phyloP scores from a whole-genome alignment of 2,888 invertebrate genomes.

The Dysmachus trigonus region DNA sequence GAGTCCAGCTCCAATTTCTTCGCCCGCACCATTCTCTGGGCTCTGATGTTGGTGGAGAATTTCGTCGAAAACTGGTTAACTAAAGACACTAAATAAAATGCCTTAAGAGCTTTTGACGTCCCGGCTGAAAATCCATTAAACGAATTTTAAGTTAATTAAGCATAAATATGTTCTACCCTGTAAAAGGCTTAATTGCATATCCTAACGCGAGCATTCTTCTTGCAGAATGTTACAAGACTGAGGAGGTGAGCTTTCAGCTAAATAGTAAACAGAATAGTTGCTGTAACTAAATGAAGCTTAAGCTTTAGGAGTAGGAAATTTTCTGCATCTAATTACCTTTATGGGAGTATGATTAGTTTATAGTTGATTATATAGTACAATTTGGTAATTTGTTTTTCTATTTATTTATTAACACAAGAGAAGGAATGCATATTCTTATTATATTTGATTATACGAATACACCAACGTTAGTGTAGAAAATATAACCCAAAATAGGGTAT shows the following conservation, averaged over 20 bases:
- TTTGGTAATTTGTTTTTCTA: too few relatives aligned
- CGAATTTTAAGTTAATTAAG: slow-evolving; percentile 35
- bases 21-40: not conserved
- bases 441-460: too few relatives aligned
- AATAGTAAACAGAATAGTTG: not conserved
- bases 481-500: too few relatives aligned
- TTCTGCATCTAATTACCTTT: not conserved
- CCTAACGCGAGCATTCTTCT: not conserved
- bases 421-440: too few relatives aligned
- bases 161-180: not conserved
- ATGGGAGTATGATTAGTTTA: not conserved
- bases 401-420: too few relatives aligned
- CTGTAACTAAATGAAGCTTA: not conserved
- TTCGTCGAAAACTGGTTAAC: not conserved
- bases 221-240: not conserved
- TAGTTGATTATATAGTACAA: too few relatives aligned
- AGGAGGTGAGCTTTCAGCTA: not conserved
- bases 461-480: too few relatives aligned
- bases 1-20: not conserved
- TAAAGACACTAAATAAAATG: slow-evolving; percentile 28
- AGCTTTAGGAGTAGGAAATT: not conserved
- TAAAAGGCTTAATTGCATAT: not conserved
- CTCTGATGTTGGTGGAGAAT: not conserved
- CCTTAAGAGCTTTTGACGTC: slow-evolving; percentile 32
- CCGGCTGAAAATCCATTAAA: slow-evolving; percentile 37